phyloP scores from a whole-genome alignment of 2,797 vertebrate species.

The Myotis findleyi region DNA sequence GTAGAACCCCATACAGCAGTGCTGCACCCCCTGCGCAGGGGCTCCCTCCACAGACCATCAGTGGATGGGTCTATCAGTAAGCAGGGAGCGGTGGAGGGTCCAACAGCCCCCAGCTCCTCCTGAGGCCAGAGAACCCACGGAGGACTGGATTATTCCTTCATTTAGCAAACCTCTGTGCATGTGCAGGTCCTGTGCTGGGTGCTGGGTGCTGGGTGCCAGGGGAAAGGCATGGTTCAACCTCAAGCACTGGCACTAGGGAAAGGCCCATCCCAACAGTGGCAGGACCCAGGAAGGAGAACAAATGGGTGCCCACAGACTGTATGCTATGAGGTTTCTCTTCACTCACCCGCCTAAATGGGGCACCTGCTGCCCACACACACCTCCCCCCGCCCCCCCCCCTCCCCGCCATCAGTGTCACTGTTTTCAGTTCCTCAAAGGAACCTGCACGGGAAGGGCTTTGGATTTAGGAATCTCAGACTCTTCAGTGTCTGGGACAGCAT shows the following conservation, averaged over 20 bases:
- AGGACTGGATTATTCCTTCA: not conserved
- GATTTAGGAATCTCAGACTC: not conserved
- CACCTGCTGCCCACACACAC: not conserved
- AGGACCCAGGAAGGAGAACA: not conserved
- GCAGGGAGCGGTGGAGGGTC: not conserved
- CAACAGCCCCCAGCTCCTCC: not conserved
- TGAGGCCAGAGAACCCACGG: not conserved
- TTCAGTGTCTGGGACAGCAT: not conserved
- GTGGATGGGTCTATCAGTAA: not conserved
- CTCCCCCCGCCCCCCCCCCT: too few relatives aligned
- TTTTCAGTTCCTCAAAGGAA: not conserved
- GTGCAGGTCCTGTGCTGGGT: not conserved
- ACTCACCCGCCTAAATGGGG: not conserved
- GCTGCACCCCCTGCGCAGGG: fast-evolving
- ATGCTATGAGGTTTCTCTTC: not conserved
- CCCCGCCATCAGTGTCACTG: too few relatives aligned
- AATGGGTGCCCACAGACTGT: not conserved
- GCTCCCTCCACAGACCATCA: fast-evolving
- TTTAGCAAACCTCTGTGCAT: not conserved
- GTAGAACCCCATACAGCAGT: not conserved
- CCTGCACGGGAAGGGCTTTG: not conserved
- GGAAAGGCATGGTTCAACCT: not conserved
- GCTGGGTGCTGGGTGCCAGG: not conserved
- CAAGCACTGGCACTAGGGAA: not conserved
- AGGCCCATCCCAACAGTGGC: not conserved